Conservation (phyloP, 2,888 invertebrate genomes). For the Glaucopsyche alexis region DNA sequence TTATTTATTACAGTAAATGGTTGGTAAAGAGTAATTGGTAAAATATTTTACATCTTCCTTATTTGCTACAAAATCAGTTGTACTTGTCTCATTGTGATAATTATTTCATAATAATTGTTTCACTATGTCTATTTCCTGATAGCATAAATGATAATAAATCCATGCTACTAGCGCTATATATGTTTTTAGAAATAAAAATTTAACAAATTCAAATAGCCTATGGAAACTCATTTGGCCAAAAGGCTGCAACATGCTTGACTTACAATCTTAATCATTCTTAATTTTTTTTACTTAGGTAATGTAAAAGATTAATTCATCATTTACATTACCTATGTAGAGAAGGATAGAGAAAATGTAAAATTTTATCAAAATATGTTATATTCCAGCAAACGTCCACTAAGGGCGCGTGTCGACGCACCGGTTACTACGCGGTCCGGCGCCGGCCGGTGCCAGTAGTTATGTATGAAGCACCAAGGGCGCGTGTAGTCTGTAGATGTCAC, state of each 20-base stretch:
- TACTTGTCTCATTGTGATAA: conserved; percentile 26
- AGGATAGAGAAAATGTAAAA: no score
- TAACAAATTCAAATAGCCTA: conserved; percentile 15
- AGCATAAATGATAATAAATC: conserved; percentile 14
- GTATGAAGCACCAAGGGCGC: no score
- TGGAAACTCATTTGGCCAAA: conserved; percentile 3
- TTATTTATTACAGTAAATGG: conserved; percentile 13
- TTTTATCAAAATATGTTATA: no score
- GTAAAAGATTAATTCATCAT: neutral
- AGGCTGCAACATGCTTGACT: conserved; percentile 5
- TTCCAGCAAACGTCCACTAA: no score
- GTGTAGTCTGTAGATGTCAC: no score
- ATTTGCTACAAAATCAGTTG: conserved; percentile 15
- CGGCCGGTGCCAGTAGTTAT: no score
- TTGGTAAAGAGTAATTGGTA: conserved; percentile 9
- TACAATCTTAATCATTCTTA: neutral
- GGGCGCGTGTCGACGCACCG: no score
- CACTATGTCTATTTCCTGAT: conserved; percentile 16
- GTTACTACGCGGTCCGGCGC: no score
- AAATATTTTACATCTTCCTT: neutral
- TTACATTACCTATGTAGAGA: neutral
- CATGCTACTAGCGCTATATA: conserved; percentile 20
- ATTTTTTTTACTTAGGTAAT: no score
- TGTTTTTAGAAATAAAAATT: conserved; percentile 28
- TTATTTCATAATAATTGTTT: conserved; percentile 19